Evolutionary conservation across 2,888 invertebrate species (phyloP).

Genomic region (Mesorhabditis sp.): DNA sequence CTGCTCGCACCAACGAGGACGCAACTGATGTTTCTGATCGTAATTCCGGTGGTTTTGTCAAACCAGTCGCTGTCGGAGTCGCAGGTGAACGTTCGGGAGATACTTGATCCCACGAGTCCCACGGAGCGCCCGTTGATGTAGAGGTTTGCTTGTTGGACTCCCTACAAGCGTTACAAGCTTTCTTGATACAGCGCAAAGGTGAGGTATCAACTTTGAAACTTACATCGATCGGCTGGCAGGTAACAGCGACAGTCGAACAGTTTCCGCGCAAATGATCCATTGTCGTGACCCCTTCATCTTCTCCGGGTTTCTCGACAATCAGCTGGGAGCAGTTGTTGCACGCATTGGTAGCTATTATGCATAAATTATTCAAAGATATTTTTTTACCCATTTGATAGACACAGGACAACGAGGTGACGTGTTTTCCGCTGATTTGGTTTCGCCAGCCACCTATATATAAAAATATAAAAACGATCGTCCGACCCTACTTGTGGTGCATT

Average conservation of each 20-base stretch:
- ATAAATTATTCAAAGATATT: background rate
- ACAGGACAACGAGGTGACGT: background rate
- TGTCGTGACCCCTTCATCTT: background rate
- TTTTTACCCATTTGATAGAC: background rate
- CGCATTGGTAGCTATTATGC: background rate
- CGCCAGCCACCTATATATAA: background rate
- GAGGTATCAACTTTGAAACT: no score
- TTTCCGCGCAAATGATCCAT: background rate
- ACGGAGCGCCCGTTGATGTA: background rate
- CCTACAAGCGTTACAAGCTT: background rate
- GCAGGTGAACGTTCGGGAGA: conserved; percentile 2
- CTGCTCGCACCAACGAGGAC: background rate
- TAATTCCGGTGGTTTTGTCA: conserved; percentile 1
- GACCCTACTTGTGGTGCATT: background rate
- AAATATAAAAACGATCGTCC: background rate
- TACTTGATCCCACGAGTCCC: background rate
- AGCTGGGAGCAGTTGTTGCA: conserved; percentile 2
- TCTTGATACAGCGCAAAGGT: no score
- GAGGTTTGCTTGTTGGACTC: background rate
- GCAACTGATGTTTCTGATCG: background rate
- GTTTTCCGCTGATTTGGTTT: background rate
- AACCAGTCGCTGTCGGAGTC: background rate
- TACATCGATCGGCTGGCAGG: conserved; percentile 5
- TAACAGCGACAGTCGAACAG: background rate
- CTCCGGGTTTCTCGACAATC: background rate